These are phyloP conservation scores for Eilema sororculum DNA, from an alignment of 2,888 invertebrate species.

Conservation along the genomic window DNA sequence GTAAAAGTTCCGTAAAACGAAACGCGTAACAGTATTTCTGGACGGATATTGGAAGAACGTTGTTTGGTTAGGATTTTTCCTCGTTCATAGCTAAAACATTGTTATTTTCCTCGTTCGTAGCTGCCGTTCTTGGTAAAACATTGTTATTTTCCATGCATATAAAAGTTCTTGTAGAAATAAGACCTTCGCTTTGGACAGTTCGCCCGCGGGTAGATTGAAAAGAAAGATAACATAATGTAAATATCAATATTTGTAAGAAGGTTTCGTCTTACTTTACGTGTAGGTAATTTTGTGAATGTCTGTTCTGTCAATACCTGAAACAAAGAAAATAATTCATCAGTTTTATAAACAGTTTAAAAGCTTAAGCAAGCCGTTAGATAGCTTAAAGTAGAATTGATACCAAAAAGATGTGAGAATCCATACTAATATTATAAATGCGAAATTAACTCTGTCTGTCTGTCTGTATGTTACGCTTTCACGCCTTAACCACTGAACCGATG, in stretches of 20 bases:
- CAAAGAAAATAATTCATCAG: slow-evolving; percentile 24
- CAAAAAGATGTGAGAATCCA: too few species aligned
- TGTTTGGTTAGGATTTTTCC: slow-evolving; percentile 26
- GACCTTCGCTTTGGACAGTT: not conserved
- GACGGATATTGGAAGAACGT: slow-evolving; percentile 30
- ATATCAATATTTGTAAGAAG: not conserved
- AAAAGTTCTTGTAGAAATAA: slow-evolving; percentile 5
- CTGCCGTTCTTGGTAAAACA: slow-evolving; percentile 10
- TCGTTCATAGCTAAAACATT: slow-evolving; percentile 9
- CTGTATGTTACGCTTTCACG: too few species aligned
- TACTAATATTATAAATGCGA: too few species aligned
- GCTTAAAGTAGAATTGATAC: too few species aligned
- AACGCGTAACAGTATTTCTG: slow-evolving; percentile 27
- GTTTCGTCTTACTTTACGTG: slow-evolving; percentile 8
- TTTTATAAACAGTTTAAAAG: not conserved
- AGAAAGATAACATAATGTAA: not conserved
- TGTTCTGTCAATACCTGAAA: slow-evolving; percentile 34
- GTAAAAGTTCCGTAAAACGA: slow-evolving; percentile 23
- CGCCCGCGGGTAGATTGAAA: slow-evolving; percentile 10
- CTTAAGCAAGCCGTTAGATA: too few species aligned
- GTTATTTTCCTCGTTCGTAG: slow-evolving; percentile 7
- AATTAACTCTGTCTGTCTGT: too few species aligned
- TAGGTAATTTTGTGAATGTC: not conserved
- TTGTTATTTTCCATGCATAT: slow-evolving; percentile 16
- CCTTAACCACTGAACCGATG: too few species aligned